Percentiles rank a stretch among this genome's conserved stretches.
These are phyloP conservation scores for Heterotis niloticus DNA, from an alignment of 2,113 vertebrate genomes.

Conservation along the genomic window DNA sequence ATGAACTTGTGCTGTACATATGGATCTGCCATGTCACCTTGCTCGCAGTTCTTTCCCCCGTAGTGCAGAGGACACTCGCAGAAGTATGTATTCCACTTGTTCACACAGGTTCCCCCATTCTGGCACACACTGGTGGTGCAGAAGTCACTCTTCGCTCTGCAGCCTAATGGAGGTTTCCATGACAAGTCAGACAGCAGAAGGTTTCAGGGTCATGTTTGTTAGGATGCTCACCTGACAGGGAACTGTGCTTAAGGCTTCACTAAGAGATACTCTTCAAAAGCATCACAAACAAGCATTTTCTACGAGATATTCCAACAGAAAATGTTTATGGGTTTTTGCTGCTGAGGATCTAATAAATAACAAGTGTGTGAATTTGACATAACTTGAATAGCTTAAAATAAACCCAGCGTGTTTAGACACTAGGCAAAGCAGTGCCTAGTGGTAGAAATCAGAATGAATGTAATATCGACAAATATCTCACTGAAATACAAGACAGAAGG, in stretches of 20 bases:
- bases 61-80: conserved; percentile 71
- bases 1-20: neutral
- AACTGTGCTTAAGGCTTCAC: no score
- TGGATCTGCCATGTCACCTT: conserved; percentile 59
- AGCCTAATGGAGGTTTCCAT: conserved; percentile 52
- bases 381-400: no score
- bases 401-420: no score
- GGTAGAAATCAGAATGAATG: neutral
- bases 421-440: no score
- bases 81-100: conserved; percentile 72
- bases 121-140: conserved; percentile 69
- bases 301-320: neutral
- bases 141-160: conserved; percentile 70
- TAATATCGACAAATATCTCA: neutral
- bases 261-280: no score
- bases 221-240: neutral
- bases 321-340: neutral
- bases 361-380: no score
- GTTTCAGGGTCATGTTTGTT: no score
- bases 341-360: neutral
- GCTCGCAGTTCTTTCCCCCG: conserved; percentile 81
- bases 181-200: no score
- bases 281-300: neutral
- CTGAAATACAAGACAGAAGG: neutral
- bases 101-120: conserved; percentile 74